These are phyloP conservation scores for Cosmia pyralina DNA, from an alignment of 2,888 invertebrate genomes.

Conservation along the genomic window DNA sequence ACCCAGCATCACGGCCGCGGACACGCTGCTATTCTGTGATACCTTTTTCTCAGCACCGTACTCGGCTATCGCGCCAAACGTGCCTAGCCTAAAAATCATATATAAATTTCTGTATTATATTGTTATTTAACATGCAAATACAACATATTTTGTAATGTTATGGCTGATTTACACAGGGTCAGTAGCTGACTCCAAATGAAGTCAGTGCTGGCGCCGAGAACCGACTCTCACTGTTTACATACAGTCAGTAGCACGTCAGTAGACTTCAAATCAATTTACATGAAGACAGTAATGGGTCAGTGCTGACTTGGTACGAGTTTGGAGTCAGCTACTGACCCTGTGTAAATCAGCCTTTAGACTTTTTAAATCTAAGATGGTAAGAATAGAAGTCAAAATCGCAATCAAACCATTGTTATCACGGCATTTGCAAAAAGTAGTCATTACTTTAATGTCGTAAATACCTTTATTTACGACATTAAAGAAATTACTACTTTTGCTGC, in stretches of 20 bases:
- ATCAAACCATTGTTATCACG: background rate
- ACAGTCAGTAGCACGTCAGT: too few species aligned
- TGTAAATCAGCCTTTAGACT: background rate
- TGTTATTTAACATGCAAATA: background rate
- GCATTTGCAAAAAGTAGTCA: background rate
- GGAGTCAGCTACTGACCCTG: too few species aligned
- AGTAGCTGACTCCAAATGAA: too few species aligned
- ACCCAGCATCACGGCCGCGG: constrained; percentile 96
- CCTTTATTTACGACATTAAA: too few species aligned
- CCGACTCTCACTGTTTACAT: too few species aligned
- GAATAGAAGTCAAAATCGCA: background rate
- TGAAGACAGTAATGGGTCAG: too few species aligned
- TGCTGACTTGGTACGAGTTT: too few species aligned
- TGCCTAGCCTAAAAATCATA: constrained; percentile 92
- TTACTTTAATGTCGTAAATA: background rate
- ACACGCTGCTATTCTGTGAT: constrained; percentile 96
- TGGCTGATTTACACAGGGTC: too few species aligned
- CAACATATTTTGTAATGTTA: background rate
- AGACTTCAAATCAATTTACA: too few species aligned
- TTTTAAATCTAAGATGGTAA: background rate
- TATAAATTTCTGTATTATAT: background rate
- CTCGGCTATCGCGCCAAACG: constrained; percentile 96
- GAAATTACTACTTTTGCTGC: too few species aligned
- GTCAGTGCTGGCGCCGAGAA: too few species aligned
- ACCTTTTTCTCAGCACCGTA: constrained; percentile 98